Conservation (phyloP, 2,888 invertebrate species). For the Tenodera sinensis region DNA sequence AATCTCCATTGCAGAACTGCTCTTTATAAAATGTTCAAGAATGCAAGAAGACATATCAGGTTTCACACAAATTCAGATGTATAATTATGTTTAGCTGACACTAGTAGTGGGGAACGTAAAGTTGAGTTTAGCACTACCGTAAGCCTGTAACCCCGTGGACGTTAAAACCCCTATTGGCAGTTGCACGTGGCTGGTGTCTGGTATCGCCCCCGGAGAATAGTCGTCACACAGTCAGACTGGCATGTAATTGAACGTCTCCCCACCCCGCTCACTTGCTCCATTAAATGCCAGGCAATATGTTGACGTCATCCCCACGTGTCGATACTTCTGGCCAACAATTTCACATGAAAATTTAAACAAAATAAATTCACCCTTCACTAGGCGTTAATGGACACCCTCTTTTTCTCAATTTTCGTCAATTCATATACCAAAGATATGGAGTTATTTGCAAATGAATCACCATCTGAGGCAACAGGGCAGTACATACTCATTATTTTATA, state of each 20-base stretch:
- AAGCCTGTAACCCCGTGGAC: too few relatives aligned
- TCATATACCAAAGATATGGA: too few relatives aligned
- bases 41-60: too few relatives aligned
- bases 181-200: neutral
- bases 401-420: neutral
- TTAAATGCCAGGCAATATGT: neutral
- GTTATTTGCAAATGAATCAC: too few relatives aligned
- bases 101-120: too few relatives aligned
- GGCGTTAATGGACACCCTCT: neutral
- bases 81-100: too few relatives aligned
- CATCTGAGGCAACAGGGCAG: too few relatives aligned
- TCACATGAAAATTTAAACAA: neutral
- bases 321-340: neutral
- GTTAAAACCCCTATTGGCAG: neutral
- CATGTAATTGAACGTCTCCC: neutral
- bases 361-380: neutral
- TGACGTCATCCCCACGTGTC: neutral
- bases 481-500: too few relatives aligned
- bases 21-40: too few relatives aligned
- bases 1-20: too few relatives aligned
- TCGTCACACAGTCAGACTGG: neutral
- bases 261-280: neutral
- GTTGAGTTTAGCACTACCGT: too few relatives aligned
- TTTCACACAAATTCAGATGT: too few relatives aligned
- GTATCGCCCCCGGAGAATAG: neutral